Base-by-base conservation (phyloP, 2,888 invertebrate genomes). In the Ochropleura plecta region DNA sequence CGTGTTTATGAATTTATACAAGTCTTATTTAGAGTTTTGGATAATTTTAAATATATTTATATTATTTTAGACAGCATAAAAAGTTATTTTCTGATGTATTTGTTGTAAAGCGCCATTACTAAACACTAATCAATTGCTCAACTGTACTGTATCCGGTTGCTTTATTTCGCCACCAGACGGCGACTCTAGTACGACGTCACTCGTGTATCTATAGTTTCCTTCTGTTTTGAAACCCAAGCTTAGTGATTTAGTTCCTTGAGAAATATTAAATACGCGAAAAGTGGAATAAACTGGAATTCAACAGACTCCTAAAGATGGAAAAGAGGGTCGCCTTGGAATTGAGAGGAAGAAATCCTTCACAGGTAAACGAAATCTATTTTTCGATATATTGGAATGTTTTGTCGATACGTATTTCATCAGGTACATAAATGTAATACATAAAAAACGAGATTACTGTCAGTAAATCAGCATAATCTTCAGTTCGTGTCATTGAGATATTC, bases 251-350 rank as follows among this genome's bases (percentile, higher is more conserved):
- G 91, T 94, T 94, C 93, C 92, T 94, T 93, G 91, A 92, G 91
- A 93, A 93, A 92, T 92, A 93, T 88, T 92, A 90, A 91, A 91
- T 90, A 93, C 86, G 90, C 89, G 85, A 91, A 85, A 90, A 93
- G 94, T 94, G 94, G 89, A 91, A 73, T 84, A 88, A 88, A 92
- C 94, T 94, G 94, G 90, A 89, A 91, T 88, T 88, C 86, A 85
- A 85, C 82, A 88, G 85, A 90, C 87, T 90, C 86, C 74, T 88
- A 85, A 93, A 93, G 90, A 99, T 99, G 99, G 99, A 99, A 97
- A 99, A 99, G 96, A 98, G 99, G 96, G 98, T 99, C 97, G 98
- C 98, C 93, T 97, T 99, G 94, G 99, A 99, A 97, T 98, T 98
- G 97, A 97, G 99, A 93, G 99, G 99, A 95, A 98, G 98, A 95